Evolutionary conservation across 2,888 invertebrate genomes (phyloP).

Genomic region (Melipona bicolor): DNA sequence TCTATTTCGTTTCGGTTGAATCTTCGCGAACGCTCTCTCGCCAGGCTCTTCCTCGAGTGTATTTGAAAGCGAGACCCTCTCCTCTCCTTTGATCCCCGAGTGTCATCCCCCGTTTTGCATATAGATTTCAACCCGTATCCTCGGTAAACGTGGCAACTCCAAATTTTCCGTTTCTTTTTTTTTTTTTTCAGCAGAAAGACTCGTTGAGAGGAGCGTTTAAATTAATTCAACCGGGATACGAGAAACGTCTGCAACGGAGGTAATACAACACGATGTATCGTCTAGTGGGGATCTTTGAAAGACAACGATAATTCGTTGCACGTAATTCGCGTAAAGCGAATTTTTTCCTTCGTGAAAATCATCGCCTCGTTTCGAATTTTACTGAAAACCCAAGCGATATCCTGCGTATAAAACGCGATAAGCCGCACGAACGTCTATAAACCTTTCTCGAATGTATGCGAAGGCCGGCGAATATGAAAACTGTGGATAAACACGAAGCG

Average conservation of each 20-base stretch:
- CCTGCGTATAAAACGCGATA: neutral
- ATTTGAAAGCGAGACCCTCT: neutral
- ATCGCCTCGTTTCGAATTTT: neutral
- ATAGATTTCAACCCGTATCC: neutral
- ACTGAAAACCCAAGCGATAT: neutral
- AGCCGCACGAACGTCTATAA: neutral
- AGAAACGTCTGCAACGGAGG: neutral
- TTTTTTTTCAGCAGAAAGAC: neutral
- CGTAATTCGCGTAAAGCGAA: neutral
- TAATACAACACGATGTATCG: neutral
- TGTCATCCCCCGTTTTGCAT: neutral
- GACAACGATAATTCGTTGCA: neutral
- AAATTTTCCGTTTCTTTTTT: too few species aligned
- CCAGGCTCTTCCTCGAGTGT: neutral
- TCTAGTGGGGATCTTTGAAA: neutral
- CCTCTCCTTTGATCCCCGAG: neutral
- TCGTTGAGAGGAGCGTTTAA: neutral
- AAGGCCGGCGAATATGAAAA: conserved; percentile 9
- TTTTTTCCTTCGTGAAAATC: neutral
- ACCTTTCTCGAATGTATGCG: neutral
- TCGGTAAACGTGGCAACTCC: too few species aligned
- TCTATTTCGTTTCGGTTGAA: conserved; percentile 17
- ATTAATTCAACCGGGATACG: neutral
- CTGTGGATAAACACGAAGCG: neutral
- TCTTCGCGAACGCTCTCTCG: neutral